Evolutionary conservation across 2,888 invertebrate genomes (phyloP), one percentile per base, ranked within the genome.

Genomic region (Leptothorax acervorum): DNA sequence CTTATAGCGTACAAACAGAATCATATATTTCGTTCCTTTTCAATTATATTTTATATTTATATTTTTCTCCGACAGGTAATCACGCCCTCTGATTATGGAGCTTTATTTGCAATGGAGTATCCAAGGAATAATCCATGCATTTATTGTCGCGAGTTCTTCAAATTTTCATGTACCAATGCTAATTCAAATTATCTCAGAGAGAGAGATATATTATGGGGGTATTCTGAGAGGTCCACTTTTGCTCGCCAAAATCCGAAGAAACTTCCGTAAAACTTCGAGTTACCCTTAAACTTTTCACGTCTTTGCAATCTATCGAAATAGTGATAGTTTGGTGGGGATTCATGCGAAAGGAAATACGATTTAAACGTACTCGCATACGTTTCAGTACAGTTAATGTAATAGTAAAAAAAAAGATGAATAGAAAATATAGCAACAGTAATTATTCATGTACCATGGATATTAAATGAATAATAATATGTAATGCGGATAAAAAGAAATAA

Each of bases 1-100:
- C 62, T 28, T 57, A 65, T 35, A 6, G 3, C 31, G 18, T 39
- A 39, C 18, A 81, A 81, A 81, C 35, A 48, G 35, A 74, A 81
- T 73, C 48, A 60, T 39, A 73, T 45, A 28, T 71, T 39, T 45
- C 18, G 15, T 31, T 15, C 28, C 12, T 60, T 74, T 74, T n/a
- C n/a, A 73, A 60, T 81, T 51, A 81, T 62, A 81, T 62, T 57
- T 70, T 39, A 11, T 45, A 2, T 57, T 70, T 39, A 11, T 45
- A 2, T 48, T 74, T 73, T 39, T 18, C 42, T 28, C 6, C 35
- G 35, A 53, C 9, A 4, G 8, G 18, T 51, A 81, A 73, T 73
- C 18, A 60, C 9, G 4, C 2, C 4, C 48, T 74, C 28, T 81
- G 48, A 51, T 81, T 74, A 45, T 31, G 3, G 12, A 23, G 28